phyloP scores from a whole-genome alignment of 2,797 vertebrate genomes.

The Sebastes paucispinis region DNA sequence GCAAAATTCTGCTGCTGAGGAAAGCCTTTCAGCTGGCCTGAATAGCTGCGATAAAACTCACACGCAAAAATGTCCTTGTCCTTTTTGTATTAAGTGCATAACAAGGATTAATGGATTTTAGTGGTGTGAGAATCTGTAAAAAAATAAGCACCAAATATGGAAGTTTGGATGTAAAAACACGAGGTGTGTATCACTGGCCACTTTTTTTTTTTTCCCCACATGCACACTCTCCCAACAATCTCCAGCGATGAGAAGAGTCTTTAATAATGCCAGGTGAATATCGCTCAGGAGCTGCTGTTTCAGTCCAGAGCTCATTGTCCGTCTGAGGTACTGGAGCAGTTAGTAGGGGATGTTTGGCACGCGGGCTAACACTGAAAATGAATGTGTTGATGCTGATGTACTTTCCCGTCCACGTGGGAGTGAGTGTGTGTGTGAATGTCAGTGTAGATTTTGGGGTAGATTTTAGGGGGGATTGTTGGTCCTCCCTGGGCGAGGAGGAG shows the following conservation, averaged over 20 bases:
- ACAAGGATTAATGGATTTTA: conserved; percentile 59
- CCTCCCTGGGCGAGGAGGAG: conserved; percentile 86
- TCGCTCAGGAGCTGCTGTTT: conserved; percentile 17
- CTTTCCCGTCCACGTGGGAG: conserved; percentile 92
- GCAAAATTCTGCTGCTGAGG: conserved; percentile 15
- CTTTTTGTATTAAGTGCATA: conserved; percentile 68
- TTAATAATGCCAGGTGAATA: conserved; percentile 15
- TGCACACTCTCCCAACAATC: conserved; percentile 22
- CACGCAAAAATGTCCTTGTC: conserved; percentile 46
- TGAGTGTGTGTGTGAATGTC: conserved; percentile 95
- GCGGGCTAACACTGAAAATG: conserved; percentile 93
- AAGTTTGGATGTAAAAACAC: conserved; percentile 38
- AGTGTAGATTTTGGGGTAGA: conserved; percentile 96
- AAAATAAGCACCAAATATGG: conserved; percentile 62
- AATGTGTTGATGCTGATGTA: conserved; percentile 92
- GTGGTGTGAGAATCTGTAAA: conserved; percentile 67
- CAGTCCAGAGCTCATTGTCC: conserved; percentile 38
- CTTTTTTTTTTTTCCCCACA: conserved; percentile 27
- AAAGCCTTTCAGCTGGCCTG: conserved; percentile 24
- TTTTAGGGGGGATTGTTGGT: conserved; percentile 81
- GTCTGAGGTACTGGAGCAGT: conserved; percentile 28
- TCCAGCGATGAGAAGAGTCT: conserved; percentile 34
- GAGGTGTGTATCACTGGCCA: conserved; percentile 59
- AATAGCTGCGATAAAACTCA: conserved; percentile 49
- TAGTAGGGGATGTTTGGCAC: conserved; percentile 29